These are phyloP conservation scores for Cyclophora albipunctata DNA, from an alignment of 2,888 invertebrate species.

Conservation along the genomic window DNA sequence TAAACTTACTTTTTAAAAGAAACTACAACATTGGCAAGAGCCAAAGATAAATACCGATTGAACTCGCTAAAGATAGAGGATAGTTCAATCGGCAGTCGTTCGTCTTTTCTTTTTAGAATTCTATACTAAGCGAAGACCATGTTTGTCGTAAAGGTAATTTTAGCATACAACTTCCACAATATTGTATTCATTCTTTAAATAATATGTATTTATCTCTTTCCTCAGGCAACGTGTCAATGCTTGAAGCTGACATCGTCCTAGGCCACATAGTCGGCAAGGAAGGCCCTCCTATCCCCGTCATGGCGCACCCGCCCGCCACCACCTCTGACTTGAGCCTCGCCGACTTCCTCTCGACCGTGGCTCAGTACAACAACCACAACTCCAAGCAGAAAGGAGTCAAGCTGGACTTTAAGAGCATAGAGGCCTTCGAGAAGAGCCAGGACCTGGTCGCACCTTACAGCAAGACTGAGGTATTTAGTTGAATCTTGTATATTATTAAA, in stretches of 20 bases:
- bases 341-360: constrained; percentile 79
- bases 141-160: too few relatives aligned
- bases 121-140: too few relatives aligned
- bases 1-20: too few relatives aligned
- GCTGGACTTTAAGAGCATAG: constrained; percentile 89
- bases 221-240: constrained; percentile 82
- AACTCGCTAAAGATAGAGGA: too few relatives aligned
- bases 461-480: constrained; percentile 43
- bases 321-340: constrained; percentile 84
- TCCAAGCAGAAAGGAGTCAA: constrained; percentile 83
- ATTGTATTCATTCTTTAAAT: too few relatives aligned
- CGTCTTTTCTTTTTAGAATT: too few relatives aligned
- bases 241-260: constrained; percentile 89
- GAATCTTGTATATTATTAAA: constrained; percentile 3
- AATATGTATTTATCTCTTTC: not conserved
- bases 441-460: constrained; percentile 53
- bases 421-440: constrained; percentile 79
- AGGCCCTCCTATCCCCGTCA: constrained; percentile 79
- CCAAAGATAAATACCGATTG: too few relatives aligned
- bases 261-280: constrained; percentile 75
- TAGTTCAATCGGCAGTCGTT: too few relatives aligned
- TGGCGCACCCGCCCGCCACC: constrained; percentile 88
- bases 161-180: too few relatives aligned
- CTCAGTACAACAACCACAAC: constrained; percentile 62
- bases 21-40: too few relatives aligned